A percentile compares a stretch with the other conserved stretches of the same genome.
Conservation (phyloP, 2,888 invertebrate genomes). For the Lasioglossum oenotherae region DNA sequence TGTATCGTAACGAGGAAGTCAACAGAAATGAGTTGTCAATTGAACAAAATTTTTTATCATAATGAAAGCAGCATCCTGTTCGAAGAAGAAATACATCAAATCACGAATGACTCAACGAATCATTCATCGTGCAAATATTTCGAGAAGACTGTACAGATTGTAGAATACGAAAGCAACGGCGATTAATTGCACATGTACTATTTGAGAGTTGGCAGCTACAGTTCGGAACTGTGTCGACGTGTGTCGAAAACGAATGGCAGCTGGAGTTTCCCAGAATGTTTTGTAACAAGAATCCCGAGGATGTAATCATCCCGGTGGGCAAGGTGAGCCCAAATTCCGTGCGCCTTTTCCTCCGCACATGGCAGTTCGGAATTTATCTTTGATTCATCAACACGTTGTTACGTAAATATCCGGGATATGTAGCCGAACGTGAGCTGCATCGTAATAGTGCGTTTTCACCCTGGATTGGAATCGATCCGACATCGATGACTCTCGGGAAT, state of each 20-base stretch:
- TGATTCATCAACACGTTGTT: conserved; percentile 72
- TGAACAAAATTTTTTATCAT: no score
- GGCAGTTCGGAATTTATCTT: conserved; percentile 63
- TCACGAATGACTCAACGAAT: no score
- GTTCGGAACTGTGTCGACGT: neutral
- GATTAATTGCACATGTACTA: neutral
- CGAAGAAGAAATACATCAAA: no score
- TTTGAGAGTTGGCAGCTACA: neutral
- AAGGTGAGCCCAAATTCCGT: conserved; percentile 39
- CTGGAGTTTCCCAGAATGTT: conserved; percentile 20
- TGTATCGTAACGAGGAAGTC: no score
- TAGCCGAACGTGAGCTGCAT: conserved; percentile 57
- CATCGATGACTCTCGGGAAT: conserved; percentile 39
- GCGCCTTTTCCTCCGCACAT: conserved; percentile 27
- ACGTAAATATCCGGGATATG: conserved; percentile 65
- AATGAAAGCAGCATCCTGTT: no score
- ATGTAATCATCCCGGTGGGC: neutral
- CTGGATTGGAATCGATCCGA: conserved; percentile 52
- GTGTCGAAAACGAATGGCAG: neutral
- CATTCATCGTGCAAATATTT: no score
- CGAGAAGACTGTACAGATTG: no score
- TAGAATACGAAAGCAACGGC: no score
- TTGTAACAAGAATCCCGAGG: conserved; percentile 2
- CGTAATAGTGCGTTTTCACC: conserved; percentile 31
- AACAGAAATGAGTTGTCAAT: no score